These are phyloP conservation scores for Sphinx pinastri DNA, from an alignment of 2,888 invertebrate species.

Conservation along the genomic window DNA sequence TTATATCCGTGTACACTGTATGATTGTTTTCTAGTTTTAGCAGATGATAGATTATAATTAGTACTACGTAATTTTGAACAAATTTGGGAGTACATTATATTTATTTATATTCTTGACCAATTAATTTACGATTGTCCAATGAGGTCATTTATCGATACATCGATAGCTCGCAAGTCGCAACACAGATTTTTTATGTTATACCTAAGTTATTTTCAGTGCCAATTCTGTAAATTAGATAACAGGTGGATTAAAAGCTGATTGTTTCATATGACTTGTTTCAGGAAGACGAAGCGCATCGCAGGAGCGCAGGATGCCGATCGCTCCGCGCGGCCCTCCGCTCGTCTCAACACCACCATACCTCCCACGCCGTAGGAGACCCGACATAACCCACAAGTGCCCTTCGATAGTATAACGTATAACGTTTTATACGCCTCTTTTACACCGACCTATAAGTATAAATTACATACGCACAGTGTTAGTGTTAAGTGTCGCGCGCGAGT, in stretches of 20 bases:
- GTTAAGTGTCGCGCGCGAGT: constrained; percentile 72
- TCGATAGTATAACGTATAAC: constrained; percentile 80
- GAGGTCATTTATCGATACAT: background rate
- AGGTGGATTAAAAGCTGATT: constrained; percentile 2
- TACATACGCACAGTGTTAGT: constrained; percentile 74
- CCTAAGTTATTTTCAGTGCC: no score
- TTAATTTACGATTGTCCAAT: no score
- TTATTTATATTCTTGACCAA: no score
- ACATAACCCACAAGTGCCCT: constrained; percentile 79
- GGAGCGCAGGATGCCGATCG: constrained; percentile 81
- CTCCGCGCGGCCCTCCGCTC: constrained; percentile 83
- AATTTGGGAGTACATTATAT: no score
- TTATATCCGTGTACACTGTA: no score
- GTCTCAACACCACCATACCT: constrained; percentile 72
- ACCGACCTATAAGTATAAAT: constrained; percentile 77
- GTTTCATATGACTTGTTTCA: constrained; percentile 59
- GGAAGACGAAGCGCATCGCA: constrained; percentile 66
- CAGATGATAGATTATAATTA: background rate
- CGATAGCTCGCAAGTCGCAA: no score
- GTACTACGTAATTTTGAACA: background rate
- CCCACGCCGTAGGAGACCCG: constrained; percentile 77
- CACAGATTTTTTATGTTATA: no score
- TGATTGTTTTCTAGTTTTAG: no score
- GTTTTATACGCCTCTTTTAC: constrained; percentile 81
- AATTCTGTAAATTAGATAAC: no score